phyloP scores from a whole-genome alignment of 2,888 invertebrate species.

The Phyto melanocephala region DNA sequence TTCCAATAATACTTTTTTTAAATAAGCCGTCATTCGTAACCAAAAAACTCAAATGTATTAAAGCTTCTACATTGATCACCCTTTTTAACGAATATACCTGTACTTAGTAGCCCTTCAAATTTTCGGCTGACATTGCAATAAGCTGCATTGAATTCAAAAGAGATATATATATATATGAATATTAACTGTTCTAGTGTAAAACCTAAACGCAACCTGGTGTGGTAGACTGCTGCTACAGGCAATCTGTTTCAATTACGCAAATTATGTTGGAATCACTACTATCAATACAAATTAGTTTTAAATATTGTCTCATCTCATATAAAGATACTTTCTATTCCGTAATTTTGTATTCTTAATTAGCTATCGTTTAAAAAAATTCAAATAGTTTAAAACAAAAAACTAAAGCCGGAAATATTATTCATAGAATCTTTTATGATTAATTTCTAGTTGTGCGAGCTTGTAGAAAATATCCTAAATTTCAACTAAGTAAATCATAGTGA shows the following conservation, averaged over 20 bases:
- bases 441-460: no score
- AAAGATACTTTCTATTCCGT: neutral
- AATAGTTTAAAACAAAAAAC: no score
- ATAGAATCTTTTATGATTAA: no score
- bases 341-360: neutral
- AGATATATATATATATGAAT: no score
- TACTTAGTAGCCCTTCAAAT: constrained; percentile 3
- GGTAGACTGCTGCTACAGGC: constrained; percentile 70
- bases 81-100: neutral
- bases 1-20: no score
- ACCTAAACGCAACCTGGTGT: neutral
- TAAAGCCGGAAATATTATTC: no score
- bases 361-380: neutral
- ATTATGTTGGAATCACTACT: constrained; percentile 71
- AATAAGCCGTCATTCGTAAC: no score
- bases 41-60: no score
- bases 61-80: neutral
- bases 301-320: constrained; percentile 19
- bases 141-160: neutral
- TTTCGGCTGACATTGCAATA: neutral
- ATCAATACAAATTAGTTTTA: constrained; percentile 73
- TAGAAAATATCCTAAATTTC: no score
- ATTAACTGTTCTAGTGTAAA: constrained; percentile 4
- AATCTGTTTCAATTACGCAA: constrained; percentile 75
- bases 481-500: no score